phyloP scores from a whole-genome alignment of 2,888 invertebrate species.

The Odontocolon sp. region DNA sequence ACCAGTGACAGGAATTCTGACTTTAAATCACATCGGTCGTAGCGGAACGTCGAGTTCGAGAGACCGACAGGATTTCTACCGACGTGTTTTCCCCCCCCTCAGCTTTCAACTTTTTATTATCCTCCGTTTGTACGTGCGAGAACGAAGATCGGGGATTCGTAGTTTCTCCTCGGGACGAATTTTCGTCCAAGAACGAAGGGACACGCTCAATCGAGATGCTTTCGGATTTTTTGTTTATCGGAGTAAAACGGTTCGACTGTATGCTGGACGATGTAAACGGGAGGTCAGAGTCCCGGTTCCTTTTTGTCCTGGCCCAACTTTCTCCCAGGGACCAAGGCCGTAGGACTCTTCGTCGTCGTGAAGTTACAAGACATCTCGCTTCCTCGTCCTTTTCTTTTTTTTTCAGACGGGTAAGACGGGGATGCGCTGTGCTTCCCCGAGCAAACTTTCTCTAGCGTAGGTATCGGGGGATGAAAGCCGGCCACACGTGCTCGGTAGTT shows the following conservation, averaged over 20 bases:
- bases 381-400: slow-evolving; percentile 4
- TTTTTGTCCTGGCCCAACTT: slow-evolving; percentile 28
- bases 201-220: slow-evolving; percentile 31
- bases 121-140: slow-evolving; percentile 47
- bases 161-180: slow-evolving; percentile 45
- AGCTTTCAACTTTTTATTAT: slow-evolving; percentile 30
- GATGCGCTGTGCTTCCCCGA: slow-evolving; percentile 3
- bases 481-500: slow-evolving; percentile 53
- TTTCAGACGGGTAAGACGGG: too few relatives aligned
- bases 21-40: slow-evolving; percentile 56
- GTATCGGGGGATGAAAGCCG: slow-evolving; percentile 47
- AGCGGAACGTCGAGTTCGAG: too few relatives aligned
- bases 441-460: slow-evolving; percentile 32
- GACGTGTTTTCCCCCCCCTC: slow-evolving; percentile 19
- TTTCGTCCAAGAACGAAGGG: slow-evolving; percentile 35
- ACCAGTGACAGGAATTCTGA: slow-evolving; percentile 60
- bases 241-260: slow-evolving; percentile 2
- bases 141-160: slow-evolving; percentile 43
- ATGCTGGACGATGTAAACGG: slow-evolving; percentile 15
- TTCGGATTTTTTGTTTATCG: slow-evolving; percentile 19
- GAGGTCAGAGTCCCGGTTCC: slow-evolving; percentile 50
- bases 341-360: slow-evolving; percentile 29
- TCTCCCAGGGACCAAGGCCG: slow-evolving; percentile 51
- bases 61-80: not conserved
- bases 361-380: slow-evolving; percentile 40